A percentile compares a stretch with the other conserved stretches of the same genome.
Evolutionary conservation across 2,797 vertebrate species (phyloP).

Genomic region (Phylloscopus collybita): DNA sequence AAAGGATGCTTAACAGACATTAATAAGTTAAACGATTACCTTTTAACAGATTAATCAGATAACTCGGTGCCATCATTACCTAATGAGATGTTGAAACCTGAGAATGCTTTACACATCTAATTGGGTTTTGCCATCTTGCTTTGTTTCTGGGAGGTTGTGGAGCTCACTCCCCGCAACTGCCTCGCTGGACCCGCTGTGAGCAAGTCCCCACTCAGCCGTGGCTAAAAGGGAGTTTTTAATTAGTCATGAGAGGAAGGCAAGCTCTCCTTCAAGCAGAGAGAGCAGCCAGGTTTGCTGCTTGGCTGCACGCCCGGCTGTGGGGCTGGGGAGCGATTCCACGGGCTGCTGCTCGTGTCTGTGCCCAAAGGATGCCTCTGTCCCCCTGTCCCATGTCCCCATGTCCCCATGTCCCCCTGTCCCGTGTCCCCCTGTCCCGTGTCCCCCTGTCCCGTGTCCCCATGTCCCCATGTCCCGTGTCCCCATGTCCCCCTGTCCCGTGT

Average conservation of each 20-base stretch:
- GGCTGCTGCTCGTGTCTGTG: neutral
- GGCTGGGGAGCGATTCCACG: fast-evolving
- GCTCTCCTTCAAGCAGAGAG: neutral
- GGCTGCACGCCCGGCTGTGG: neutral
- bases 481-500: too few relatives aligned
- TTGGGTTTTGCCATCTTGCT: neutral
- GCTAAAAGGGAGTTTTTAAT: neutral
- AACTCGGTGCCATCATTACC: neutral
- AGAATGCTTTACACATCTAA: neutral
- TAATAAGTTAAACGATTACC: neutral
- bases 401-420: too few relatives aligned
- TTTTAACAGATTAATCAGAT: neutral
- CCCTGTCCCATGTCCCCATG: too few relatives aligned
- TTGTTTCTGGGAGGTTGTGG: neutral
- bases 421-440: too few relatives aligned
- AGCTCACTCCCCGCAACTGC: fast-evolving
- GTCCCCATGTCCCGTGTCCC: too few relatives aligned
- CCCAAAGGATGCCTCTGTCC: neutral
- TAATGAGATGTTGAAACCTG: neutral
- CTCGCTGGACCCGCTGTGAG: fast-evolving
- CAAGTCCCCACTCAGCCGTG: fast-evolving
- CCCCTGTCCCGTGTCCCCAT: too few relatives aligned
- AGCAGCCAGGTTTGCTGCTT: neutral
- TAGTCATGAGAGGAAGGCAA: neutral
- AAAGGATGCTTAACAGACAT: neutral